Evolutionary conservation across 2,113 vertebrate species (phyloP), one percentile per base, ranked within the genome.

Genomic region (Poeciliopsis retropinna): DNA sequence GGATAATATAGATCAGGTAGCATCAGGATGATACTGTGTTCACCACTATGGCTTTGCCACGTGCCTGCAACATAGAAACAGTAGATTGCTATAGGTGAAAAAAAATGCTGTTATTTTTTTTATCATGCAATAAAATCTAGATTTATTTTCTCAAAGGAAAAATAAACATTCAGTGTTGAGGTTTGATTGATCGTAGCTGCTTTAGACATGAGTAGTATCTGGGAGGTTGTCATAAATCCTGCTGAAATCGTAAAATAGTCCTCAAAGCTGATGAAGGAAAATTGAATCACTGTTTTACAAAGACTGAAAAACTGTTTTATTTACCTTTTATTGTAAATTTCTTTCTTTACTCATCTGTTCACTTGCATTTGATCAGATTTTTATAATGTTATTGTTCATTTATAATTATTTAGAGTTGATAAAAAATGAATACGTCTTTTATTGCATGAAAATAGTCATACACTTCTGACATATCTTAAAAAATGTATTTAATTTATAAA

Each of bases 1-100:
- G 81, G 84, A 84, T 84, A 79, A 89, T 82, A 79, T 82, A 75
- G 65, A 81, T 90, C 86, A 86, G 76, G 83, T 73, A 71, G 64
- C 73, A 79, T 87, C 85, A 84, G 60, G 44, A 68, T 85, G 79
- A 86, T 31, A 64, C 54, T 84, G 75, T 63, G 66, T 82, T 86
- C 76, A 72, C 31, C 31, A n/a, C 19, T n/a, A 22, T 64, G 63
- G 32, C 31, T 32, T n/a, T 13, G 29, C 64, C 44, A 47, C 19
- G 44, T 47, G 17, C 44, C 5, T 47, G 44, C 17, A 6, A 17
- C 14, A 22, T 47, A 19, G 5, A 47, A 65, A 63, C 4, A 63
- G 29, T 14, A 31, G 25, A 15, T 19, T 4, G 10, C 32, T 39
- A n/a, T 12, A 13, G 8, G 22, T 15, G 12, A 14, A 39, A 28